Base-by-base conservation (phyloP, 2,888 invertebrate genomes). In the Clusia tigrina region DNA sequence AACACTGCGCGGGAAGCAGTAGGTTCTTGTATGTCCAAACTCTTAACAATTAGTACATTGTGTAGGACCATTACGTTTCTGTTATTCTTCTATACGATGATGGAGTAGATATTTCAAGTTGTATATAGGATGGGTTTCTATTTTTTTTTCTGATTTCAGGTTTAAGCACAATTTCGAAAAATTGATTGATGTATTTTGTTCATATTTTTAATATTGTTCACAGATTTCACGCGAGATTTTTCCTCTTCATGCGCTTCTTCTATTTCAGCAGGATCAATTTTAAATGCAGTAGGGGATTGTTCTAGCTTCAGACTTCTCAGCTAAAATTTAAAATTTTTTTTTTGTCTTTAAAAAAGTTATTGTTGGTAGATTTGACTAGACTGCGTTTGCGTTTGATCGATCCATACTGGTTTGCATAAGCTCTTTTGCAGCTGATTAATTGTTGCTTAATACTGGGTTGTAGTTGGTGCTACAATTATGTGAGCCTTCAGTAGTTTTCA, bases 41-140 rank as follows among this genome's bases (percentile, higher is more conserved):
- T 52, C 52, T 52, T 52, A 22, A 20, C 52, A 52, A 15, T 52
- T 52, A 12, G 6, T 10, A n/a, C 52, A 52, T n/a, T 52, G 52
- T 3, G n/a, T 42, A 3, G 52, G 52, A 15, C 52, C 52, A 23
- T 12, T 3, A 12, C 52, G 22, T 20, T 52, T 52, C 20, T 52
- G 52, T 10, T 18, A 22, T 20, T 52, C 52, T 24, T 52, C 52
- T 18, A 52, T n/a, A 6, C n/a, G 6, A n/a, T n/a, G 52, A 20
- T 52, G 52, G 12, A 52, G 22, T 10, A 52, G 52, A 52, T 23
- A 52, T 52, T 22, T 2, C 22, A 52, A 17, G n/a, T 10, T n/a
- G 42, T 42, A 42, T 15, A 42, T 42, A n/a, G 42, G 52, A n/a
- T 52, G 52, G n/a, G 52, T 2, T 52, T 22, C 52, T 15, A 10